A percentile compares a stretch with the other conserved stretches of the same genome.
phyloP scores from a whole-genome alignment of 2,797 vertebrate genomes.

The Brachymystax lenok region DNA sequence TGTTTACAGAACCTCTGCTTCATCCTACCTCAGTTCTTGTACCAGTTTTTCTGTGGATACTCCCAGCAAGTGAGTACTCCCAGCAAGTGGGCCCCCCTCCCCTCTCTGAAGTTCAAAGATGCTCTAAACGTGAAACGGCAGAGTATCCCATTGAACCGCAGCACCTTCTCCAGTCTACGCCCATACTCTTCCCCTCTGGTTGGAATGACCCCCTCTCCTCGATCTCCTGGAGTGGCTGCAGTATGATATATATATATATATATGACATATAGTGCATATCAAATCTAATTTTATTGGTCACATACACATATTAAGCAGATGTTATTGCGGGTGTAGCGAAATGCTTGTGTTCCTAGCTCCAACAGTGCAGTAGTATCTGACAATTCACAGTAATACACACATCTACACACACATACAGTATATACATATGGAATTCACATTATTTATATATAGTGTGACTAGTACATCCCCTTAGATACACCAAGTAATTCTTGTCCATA shows the following conservation, averaged over 20 bases:
- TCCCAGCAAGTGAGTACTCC: slow-evolving; percentile 97
- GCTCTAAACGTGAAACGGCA: slow-evolving; percentile 30
- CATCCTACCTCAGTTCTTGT: slow-evolving; percentile 99
- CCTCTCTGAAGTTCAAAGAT: slow-evolving; percentile 20
- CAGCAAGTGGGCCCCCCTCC: slow-evolving; percentile 86
- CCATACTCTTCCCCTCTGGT: slow-evolving; percentile 40
- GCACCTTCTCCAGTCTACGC: neutral
- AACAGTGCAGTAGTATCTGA: no score
- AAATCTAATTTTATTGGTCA: no score
- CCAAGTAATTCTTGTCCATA: neutral
- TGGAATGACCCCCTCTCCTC: slow-evolving; percentile 38
- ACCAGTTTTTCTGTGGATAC: slow-evolving; percentile 98
- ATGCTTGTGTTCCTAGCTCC: no score
- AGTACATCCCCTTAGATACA: neutral
- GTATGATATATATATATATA: slow-evolving; percentile 27
- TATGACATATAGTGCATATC: no score
- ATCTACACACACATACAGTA: no score
- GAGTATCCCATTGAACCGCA: slow-evolving; percentile 22
- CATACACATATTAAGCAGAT: no score
- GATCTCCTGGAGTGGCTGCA: slow-evolving; percentile 47
- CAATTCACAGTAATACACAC: no score
- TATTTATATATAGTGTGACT: no score
- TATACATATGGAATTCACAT: no score
- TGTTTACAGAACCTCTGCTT: slow-evolving; percentile 93
- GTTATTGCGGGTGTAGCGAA: no score